A percentile compares a stretch with the other conserved stretches of the same genome.
These are phyloP conservation scores for Phalacrocorax brasilianus DNA, from an alignment of 2,113 vertebrate genomes.

Conservation along the genomic window DNA sequence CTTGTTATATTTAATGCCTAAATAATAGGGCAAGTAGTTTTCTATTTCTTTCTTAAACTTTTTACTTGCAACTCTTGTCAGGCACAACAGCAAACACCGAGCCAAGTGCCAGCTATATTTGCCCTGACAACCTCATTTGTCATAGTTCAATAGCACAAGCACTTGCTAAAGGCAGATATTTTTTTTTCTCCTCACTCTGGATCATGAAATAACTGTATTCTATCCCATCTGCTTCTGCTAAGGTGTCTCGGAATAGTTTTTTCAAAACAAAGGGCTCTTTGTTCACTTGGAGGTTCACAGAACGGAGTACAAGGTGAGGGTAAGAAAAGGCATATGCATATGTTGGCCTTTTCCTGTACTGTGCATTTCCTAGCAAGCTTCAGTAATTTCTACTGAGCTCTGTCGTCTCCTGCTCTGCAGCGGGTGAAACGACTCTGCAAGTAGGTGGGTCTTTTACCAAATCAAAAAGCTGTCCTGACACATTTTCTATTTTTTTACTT, in stretches of 20 bases:
- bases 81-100: not conserved
- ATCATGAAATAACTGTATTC: not conserved
- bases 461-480: not conserved
- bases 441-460: not conserved
- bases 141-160: not conserved
- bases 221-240: not conserved
- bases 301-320: not conserved
- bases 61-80: not conserved
- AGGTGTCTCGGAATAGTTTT: not conserved
- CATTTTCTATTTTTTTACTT: not conserved
- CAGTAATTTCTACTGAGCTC: not conserved
- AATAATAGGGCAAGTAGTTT: not conserved
- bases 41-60: not conserved
- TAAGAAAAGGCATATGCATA: not conserved
- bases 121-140: not conserved
- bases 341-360: not conserved
- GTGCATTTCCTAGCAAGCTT: not conserved
- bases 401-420: not conserved
- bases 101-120: not conserved
- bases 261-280: not conserved
- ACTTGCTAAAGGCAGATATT: not conserved
- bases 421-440: rapidly evolving
- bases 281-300: not conserved
- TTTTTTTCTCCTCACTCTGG: rapidly evolving
- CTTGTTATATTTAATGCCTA: not conserved